Percentiles rank a stretch among this genome's conserved stretches.
These are phyloP conservation scores for Loxodonta africana DNA, from an alignment of 2,113 vertebrate species.

Conservation along the genomic window DNA sequence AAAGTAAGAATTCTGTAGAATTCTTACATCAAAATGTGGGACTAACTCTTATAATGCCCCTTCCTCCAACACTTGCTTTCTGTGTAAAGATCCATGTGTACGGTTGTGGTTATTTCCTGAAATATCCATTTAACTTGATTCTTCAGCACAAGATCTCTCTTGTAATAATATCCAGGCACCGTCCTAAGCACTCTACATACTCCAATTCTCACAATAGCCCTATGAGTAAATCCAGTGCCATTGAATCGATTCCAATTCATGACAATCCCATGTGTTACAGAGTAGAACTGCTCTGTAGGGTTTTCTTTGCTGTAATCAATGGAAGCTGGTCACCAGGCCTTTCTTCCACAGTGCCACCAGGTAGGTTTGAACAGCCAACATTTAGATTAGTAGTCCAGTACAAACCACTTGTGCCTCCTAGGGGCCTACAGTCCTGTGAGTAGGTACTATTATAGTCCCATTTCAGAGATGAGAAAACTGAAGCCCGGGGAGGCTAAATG, in stretches of 20 bases:
- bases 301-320: too few species aligned
- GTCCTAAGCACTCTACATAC: not conserved
- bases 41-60: not conserved
- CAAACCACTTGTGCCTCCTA: too few species aligned
- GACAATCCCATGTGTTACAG: too few species aligned
- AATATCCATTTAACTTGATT: not conserved
- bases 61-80: not conserved
- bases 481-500: not conserved
- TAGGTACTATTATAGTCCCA: not conserved
- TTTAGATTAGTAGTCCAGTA: too few species aligned
- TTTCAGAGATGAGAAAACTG: not conserved
- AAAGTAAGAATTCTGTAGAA: not conserved
- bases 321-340: too few species aligned
- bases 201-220: not conserved
- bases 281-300: too few species aligned
- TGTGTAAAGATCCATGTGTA: not conserved
- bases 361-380: too few species aligned
- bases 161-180: not conserved
- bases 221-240: not conserved
- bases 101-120: conserved; percentile 15
- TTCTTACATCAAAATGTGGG: not conserved
- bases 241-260: too few species aligned
- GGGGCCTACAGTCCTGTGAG: too few species aligned
- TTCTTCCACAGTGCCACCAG: too few species aligned
- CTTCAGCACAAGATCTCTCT: not conserved